A percentile compares a stretch with the other conserved stretches of the same genome.
Conservation (phyloP, 1,140 invertebrate genomes). For the Pseudomyrmex dendroicus region DNA sequence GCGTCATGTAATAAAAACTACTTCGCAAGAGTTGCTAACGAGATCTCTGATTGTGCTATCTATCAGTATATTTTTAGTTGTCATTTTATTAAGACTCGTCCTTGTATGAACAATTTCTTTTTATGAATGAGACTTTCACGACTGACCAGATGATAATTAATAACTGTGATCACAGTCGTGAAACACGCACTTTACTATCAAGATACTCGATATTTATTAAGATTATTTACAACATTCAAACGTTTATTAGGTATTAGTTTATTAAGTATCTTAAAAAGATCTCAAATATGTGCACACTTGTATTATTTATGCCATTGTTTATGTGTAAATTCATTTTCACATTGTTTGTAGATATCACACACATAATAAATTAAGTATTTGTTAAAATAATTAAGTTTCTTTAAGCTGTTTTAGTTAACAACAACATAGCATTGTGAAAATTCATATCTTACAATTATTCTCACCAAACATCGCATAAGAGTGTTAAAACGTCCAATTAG, state of each 20-base stretch:
- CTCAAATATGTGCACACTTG: too few relatives aligned
- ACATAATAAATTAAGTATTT: background rate
- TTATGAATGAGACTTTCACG: too few relatives aligned
- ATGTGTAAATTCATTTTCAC: too few relatives aligned
- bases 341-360: background rate
- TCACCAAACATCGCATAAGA: constrained; percentile 29
- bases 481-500: constrained; percentile 72
- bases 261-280: too few relatives aligned
- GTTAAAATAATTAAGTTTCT: background rate
- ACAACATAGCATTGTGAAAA: constrained; percentile 13
- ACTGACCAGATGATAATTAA: too few relatives aligned
- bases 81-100: background rate
- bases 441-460: constrained; percentile 15
- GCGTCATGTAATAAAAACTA: too few relatives aligned
- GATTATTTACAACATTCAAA: too few relatives aligned
- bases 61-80: background rate
- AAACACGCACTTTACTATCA: too few relatives aligned
- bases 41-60: constrained; percentile 1
- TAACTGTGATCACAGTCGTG: too few relatives aligned
- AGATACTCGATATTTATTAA: too few relatives aligned
- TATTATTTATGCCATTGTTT: too few relatives aligned
- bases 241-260: too few relatives aligned
- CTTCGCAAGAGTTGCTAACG: background rate
- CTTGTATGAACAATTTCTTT: background rate
- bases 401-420: background rate